Evolutionary conservation across 2,888 invertebrate species (phyloP).

Genomic region (Latheticus oryzae): DNA sequence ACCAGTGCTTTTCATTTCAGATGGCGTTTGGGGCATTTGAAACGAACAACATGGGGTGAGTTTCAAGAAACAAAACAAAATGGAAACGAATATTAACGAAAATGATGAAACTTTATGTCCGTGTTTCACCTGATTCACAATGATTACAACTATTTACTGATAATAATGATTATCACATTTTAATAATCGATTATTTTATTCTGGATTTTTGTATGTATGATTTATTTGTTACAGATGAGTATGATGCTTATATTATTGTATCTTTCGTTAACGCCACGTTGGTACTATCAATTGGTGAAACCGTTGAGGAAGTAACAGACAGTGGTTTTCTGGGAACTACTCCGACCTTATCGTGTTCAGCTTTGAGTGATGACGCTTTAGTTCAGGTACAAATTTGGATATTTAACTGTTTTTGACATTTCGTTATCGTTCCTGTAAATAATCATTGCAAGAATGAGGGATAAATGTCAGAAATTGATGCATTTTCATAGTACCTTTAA

Average conservation of each 20-base stretch:
- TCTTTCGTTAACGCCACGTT: constrained; percentile 99
- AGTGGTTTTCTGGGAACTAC: constrained; percentile 99
- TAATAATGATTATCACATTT: constrained; percentile 9
- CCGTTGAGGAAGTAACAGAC: constrained; percentile 99
- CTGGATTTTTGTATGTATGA: constrained; percentile 22
- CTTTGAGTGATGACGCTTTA: constrained; percentile 96
- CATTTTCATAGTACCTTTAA: constrained; percentile 52
- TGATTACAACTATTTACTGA: constrained; percentile 60
- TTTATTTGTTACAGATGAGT: constrained; percentile 90
- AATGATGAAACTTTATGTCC: constrained; percentile 62
- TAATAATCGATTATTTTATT: constrained; percentile 5
- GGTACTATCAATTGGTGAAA: constrained; percentile 98
- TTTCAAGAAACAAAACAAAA: constrained; percentile 25
- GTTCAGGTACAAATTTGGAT: constrained; percentile 81
- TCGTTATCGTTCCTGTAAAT: constrained; percentile 26
- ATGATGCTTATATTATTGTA: constrained; percentile 99
- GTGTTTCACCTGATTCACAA: constrained; percentile 64
- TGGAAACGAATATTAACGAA: constrained; percentile 20
- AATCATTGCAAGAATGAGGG: constrained; percentile 27
- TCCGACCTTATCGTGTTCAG: constrained; percentile 97
- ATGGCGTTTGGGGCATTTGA: constrained; percentile 41
- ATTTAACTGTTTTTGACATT: constrained; percentile 35
- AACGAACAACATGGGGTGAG: constrained; percentile 46
- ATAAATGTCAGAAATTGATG: constrained; percentile 45
- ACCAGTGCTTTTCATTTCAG: constrained; percentile 80